A percentile compares a stretch with the other conserved stretches of the same genome.
These are phyloP conservation scores for Nymphicus hollandicus DNA, from an alignment of 2,113 vertebrate genomes.

Conservation along the genomic window DNA sequence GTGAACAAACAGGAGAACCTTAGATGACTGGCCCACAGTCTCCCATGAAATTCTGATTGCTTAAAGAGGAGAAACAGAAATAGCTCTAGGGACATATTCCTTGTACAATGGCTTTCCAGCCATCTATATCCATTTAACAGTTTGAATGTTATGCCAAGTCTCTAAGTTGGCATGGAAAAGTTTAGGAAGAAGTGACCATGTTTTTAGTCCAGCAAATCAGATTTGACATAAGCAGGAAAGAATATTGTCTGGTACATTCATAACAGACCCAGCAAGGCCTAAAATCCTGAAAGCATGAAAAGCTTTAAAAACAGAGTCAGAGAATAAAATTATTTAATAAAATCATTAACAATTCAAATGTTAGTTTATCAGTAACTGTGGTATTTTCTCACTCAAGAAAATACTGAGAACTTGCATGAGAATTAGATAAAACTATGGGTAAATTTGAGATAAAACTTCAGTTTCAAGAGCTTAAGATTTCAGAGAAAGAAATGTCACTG, in stretches of 20 bases:
- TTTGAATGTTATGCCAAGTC: background rate
- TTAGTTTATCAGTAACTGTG: background rate
- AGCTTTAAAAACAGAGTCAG: background rate
- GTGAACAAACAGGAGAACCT: background rate
- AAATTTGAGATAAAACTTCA: background rate
- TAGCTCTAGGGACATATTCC: background rate
- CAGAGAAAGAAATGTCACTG: background rate
- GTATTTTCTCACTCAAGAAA: background rate
- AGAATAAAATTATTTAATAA: background rate
- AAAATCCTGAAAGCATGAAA: background rate
- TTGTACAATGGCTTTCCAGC: background rate
- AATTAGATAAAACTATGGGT: background rate
- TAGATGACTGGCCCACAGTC: background rate
- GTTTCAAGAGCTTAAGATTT: background rate
- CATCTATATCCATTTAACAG: background rate
- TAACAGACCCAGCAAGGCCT: background rate
- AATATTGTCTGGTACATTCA: background rate
- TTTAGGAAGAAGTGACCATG: background rate
- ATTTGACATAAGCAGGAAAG: background rate
- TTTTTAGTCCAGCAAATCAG: background rate
- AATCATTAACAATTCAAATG: background rate
- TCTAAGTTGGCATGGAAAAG: background rate
- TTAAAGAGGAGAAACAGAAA: background rate
- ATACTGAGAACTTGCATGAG: background rate
- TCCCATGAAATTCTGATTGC: background rate